Base-by-base conservation (phyloP, 1,140 invertebrate genomes). In the Drosophila guanche region DNA sequence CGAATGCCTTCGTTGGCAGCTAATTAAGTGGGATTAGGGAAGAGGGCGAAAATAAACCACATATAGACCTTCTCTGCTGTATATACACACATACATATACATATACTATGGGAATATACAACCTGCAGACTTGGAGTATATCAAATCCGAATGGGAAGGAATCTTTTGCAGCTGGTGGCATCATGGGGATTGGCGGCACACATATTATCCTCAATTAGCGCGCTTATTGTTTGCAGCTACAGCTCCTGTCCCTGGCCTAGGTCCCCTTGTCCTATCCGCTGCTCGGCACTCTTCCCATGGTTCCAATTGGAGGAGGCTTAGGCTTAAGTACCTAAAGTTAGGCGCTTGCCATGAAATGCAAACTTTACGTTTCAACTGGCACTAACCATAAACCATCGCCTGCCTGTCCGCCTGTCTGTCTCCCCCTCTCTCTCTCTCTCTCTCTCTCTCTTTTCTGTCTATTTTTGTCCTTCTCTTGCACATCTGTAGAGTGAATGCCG, bases 181-280 rank as follows among this genome's bases (percentile, higher is more conserved):
- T 51, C 33, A 33, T 25, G 47, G 23, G 51, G 52, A 74, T 45
- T 33, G 59, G 46, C 51, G 42, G 33, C 52, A 42, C 54, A 74
- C 71, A 75, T 81, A 85, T 85, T 85, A 85, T 85, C 80, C 80
- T 77, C 80, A 85, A 85, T 85, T 85, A 85, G 80, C 77, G 80
- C 68, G 77, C 81, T 81, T 77, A 86, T 85, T 85, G 80, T 76
- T 85, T 37, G 10, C 33, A 10, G 33, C 4, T 37, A 37, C 33
- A 10, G 33, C 33, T 37, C 8, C 33, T 37, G 33, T 2, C 29
- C 29, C 29, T 7, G 70, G 81, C 69, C 42, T 50, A 25, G 48
- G 5, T 33, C 42, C 51, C 22, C 43, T 3, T 33, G 20, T 29
- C 25, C 40, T 10, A 14, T n/a, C 6, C 23, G 12, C 27, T 37